phyloP scores from a whole-genome alignment of 2,888 invertebrate species.

The Petrolisthes cinctipes region DNA sequence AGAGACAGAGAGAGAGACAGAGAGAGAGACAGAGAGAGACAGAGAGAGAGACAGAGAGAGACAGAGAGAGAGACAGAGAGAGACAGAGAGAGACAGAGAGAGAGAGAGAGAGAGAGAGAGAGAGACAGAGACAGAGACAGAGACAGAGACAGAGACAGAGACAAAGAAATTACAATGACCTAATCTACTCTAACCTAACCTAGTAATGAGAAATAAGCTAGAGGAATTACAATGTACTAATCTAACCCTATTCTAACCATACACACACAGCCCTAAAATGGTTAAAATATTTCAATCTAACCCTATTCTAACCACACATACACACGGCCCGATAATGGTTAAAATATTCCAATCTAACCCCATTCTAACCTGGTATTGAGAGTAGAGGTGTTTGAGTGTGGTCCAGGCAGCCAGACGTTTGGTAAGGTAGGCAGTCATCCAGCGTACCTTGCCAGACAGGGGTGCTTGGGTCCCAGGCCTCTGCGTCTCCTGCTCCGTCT shows the following conservation, averaged over 20 bases:
- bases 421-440: conserved; percentile 62
- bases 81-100: not conserved
- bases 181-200: too few relatives aligned
- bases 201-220: not conserved
- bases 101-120: not conserved
- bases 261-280: not conserved
- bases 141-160: not conserved
- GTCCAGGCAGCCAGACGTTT: conserved; percentile 62
- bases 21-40: not conserved
- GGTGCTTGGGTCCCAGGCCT: conserved; percentile 60
- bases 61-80: not conserved
- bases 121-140: not conserved
- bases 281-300: not conserved
- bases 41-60: not conserved
- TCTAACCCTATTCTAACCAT: too few relatives aligned
- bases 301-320: not conserved
- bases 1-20: not conserved
- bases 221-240: not conserved
- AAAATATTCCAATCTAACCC: not conserved
- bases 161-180: not conserved
- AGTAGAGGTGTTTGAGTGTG: conserved; percentile 53
- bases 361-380: conserved; percentile 34
- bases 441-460: conserved; percentile 55
- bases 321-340: not conserved
- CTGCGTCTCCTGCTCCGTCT: conserved; percentile 47